Percentiles rank a stretch among this genome's conserved stretches.
phyloP scores from a whole-genome alignment of 2,797 vertebrate genomes.

The Tympanoctomys barrerae region DNA sequence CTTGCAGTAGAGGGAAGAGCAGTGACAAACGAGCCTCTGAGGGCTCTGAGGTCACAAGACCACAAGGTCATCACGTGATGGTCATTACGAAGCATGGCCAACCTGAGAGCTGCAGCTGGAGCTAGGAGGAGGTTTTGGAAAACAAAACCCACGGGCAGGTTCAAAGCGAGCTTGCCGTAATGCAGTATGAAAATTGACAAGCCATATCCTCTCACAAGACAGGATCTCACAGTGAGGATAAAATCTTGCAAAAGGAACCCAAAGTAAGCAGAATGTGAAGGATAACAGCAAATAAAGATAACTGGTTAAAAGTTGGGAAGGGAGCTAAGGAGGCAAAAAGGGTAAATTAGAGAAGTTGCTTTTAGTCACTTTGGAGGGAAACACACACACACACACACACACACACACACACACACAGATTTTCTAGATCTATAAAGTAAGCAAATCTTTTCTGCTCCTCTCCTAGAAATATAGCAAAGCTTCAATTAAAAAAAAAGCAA shows the following conservation, averaged over 20 bases:
- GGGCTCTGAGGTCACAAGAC: neutral
- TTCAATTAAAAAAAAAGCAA: neutral
- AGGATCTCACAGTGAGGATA: neutral
- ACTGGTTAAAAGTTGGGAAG: neutral
- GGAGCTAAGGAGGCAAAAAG: neutral
- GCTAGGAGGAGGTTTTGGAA: neutral
- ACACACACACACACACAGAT: neutral
- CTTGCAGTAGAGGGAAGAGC: neutral
- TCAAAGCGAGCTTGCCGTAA: neutral
- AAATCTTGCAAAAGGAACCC: neutral
- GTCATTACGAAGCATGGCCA: neutral
- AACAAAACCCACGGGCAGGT: neutral
- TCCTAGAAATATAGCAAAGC: neutral
- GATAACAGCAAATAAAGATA: neutral
- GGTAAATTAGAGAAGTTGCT: neutral
- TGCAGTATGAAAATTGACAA: neutral
- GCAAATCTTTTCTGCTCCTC: neutral
- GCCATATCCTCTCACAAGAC: neutral
- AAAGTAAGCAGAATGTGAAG: neutral
- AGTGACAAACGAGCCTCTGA: neutral
- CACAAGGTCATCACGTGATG: neutral
- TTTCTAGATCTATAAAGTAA: neutral
- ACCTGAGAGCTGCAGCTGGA: neutral
- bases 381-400: neutral
- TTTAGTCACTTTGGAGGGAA: neutral